Percentiles rank a stretch among this genome's conserved stretches.
These are phyloP conservation scores for Cinara cedri DNA, from an alignment of 2,888 invertebrate genomes.

Conservation along the genomic window DNA sequence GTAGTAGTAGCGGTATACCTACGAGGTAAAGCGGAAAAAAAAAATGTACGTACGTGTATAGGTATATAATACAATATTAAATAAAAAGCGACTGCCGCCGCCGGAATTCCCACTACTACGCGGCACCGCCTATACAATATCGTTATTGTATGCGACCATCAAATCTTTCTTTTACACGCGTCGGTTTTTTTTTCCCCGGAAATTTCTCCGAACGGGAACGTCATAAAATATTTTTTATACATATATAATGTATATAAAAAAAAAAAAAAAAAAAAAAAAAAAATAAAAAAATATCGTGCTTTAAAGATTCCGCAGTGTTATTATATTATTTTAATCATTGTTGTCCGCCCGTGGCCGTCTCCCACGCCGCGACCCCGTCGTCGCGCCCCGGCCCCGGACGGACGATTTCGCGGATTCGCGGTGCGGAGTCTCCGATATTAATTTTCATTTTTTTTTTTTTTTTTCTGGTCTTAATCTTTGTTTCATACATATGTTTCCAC, in stretches of 20 bases:
- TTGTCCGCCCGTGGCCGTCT: background rate
- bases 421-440: background rate
- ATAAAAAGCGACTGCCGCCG: background rate
- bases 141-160: too few relatives aligned
- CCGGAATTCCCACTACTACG: background rate
- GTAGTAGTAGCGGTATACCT: too few relatives aligned
- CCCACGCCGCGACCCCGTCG: background rate
- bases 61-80: too few relatives aligned
- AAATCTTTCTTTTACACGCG: slow-evolving; percentile 14
- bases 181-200: slow-evolving; percentile 4
- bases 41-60: too few relatives aligned
- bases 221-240: background rate
- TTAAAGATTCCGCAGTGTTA: slow-evolving; percentile 4
- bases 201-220: slow-evolving; percentile 19
- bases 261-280: too few relatives aligned
- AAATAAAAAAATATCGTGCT: background rate
- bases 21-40: background rate
- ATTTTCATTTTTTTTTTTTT: background rate
- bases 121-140: too few relatives aligned
- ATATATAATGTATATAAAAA: too few relatives aligned
- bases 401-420: background rate
- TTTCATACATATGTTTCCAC: too few relatives aligned
- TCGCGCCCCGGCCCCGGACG: background rate
- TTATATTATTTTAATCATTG: background rate
- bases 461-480: too few relatives aligned